Base-by-base conservation (phyloP, 2,888 invertebrate genomes). In the Antheraea yamamai region DNA sequence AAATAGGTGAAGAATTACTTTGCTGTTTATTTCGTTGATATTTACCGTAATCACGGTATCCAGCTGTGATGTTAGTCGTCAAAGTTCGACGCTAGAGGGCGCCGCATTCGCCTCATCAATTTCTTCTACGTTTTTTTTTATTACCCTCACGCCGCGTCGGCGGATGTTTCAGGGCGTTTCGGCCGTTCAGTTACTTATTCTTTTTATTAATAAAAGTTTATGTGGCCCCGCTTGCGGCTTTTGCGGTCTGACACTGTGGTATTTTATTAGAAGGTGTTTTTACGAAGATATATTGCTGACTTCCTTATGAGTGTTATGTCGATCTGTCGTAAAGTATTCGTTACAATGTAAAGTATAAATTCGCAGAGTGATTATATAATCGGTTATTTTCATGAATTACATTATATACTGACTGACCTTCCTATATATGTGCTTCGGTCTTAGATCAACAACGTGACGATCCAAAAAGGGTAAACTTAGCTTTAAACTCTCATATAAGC, bases 131-230 rank as follows among this genome's bases (percentile, higher is more conserved):
- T 90, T 83, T 86, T 83, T n/a, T 86, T 90, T 91, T 75, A 90
- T 91, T 90, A 91, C 85, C 86, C 85, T 88, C 87, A 80, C 85
- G 88, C 84, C 82, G 83, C 85, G 88, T 84, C 81, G 83, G 82
- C 84, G 83, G 87, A 88, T 88, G 85, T 88, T 90, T 86, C 85
- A 85, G 84, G 85, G 84, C 85, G 85, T 90, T 89, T 84, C 84
- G 83, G 84, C 82, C 82, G 74, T 84, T 81, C 87, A 85, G 87
- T 89, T 88, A 86, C 88, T 91, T 90, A 88, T 89, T 89, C 86
- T 90, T 92, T 68, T 92, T 91, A 92, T 91, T 92, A 92, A 90
- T 90, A 91, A 91, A 91, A 91, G 86, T 91, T 91, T 88, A 88
- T 86, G 85, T 82, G 84, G 81, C 83, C 84, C 82, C 77, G 85